These are phyloP conservation scores for Coturnix japonica DNA, from an alignment of 2,113 vertebrate species.

Conservation along the genomic window DNA sequence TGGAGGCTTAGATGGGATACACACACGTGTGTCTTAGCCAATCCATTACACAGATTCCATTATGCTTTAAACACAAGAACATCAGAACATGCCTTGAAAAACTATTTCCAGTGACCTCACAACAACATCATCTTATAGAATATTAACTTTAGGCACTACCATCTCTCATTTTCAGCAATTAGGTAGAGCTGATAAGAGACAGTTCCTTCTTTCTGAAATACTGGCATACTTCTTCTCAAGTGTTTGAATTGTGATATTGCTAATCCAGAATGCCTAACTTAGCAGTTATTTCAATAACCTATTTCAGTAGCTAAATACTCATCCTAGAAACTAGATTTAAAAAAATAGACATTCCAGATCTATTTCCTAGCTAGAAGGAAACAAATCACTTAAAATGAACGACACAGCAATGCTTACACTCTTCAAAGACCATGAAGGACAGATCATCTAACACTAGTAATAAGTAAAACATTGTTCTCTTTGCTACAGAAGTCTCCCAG, in stretches of 20 bases:
- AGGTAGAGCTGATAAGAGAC: neutral
- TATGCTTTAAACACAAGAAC: neutral
- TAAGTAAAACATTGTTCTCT: neutral
- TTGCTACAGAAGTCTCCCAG: neutral
- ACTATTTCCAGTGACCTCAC: neutral
- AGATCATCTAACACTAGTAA: neutral
- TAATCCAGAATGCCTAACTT: neutral
- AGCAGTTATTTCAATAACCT: neutral
- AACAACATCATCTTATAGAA: neutral
- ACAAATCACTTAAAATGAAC: neutral
- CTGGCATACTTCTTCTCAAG: neutral
- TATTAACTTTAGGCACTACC: neutral
- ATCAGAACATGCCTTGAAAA: neutral
- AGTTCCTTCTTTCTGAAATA: neutral
- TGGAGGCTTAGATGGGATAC: neutral
- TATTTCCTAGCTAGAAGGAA: neutral
- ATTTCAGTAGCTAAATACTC: neutral
- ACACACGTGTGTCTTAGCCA: accelerated
- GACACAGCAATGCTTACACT: neutral
- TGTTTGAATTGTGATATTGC: neutral
- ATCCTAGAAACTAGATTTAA: constrained; percentile 13
- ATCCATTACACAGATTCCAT: neutral
- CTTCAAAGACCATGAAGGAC: neutral
- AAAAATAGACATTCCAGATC: neutral
- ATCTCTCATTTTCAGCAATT: neutral